Percentiles rank a stretch among this genome's conserved stretches.
phyloP scores from a whole-genome alignment of 2,888 invertebrate species.

The Platycnemis pennipes region DNA sequence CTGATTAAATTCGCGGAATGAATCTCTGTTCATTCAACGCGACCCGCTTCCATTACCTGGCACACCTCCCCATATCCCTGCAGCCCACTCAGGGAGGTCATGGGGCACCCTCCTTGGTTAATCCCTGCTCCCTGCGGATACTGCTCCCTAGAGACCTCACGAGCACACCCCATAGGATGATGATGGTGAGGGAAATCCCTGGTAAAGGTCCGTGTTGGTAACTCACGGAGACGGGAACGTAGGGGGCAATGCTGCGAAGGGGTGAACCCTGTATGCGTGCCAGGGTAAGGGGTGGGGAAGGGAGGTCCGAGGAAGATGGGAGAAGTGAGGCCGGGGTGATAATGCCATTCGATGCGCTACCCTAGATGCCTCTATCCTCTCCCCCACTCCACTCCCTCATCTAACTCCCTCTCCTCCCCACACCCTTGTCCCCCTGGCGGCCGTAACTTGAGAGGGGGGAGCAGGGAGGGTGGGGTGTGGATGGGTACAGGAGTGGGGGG shows the following conservation, averaged over 20 bases:
- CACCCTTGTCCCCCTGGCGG: not conserved
- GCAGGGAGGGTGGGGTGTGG: not conserved
- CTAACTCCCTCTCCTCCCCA: not conserved
- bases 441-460: not conserved
- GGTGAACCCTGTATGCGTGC: too few relatives aligned
- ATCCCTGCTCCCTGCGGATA: not conserved
- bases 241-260: too few relatives aligned
- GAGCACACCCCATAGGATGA: not conserved
- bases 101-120: not conserved
- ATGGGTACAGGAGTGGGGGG: not conserved
- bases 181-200: not conserved
- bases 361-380: not conserved
- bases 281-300: not conserved
- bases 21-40: not conserved
- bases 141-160: not conserved
- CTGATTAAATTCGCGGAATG: not conserved
- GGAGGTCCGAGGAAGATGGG: not conserved
- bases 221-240: too few relatives aligned
- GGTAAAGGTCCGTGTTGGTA: not conserved
- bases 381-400: not conserved
- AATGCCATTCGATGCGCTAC: not conserved
- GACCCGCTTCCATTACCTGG: not conserved
- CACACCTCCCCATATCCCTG: not conserved
- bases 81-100: not conserved
- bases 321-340: not conserved